Percentiles rank a stretch among this genome's conserved stretches.
phyloP scores from a whole-genome alignment of 2,888 invertebrate genomes.

The Amphiduros pacificus region DNA sequence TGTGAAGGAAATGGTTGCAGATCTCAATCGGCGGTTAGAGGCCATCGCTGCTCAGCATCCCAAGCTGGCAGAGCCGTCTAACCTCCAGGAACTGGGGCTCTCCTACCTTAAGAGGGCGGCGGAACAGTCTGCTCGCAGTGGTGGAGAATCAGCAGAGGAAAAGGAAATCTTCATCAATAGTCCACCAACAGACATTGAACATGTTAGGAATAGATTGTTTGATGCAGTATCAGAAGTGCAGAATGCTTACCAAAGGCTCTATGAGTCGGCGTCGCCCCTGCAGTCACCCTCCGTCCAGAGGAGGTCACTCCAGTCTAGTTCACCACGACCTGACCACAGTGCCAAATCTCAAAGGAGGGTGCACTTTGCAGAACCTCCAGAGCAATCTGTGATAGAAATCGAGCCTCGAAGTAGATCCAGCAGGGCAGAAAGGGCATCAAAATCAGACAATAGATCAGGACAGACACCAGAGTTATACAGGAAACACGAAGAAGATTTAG shows the following conservation, averaged over 20 bases:
- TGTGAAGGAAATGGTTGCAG: slow-evolving; percentile 30
- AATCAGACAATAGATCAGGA: too few species aligned
- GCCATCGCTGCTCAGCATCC: slow-evolving; percentile 26
- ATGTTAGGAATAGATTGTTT: background rate
- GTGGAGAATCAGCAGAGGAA: slow-evolving; percentile 1
- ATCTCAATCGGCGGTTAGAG: slow-evolving; percentile 27
- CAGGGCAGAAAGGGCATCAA: too few species aligned
- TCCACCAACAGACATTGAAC: slow-evolving; percentile 11
- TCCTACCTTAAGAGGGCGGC: slow-evolving; percentile 7
- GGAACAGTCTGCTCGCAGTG: background rate
- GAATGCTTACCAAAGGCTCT: slow-evolving; percentile 5
- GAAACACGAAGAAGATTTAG: too few species aligned
- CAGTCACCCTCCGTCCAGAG: background rate
- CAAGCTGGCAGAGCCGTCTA: slow-evolving; percentile 14
- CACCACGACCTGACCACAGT: background rate
- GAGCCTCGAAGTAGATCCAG: slow-evolving; percentile 17
- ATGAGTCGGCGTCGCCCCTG: slow-evolving; percentile 1
- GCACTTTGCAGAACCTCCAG: slow-evolving; percentile 31
- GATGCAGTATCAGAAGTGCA: background rate
- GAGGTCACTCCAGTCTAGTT: background rate
- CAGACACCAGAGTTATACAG: too few species aligned
- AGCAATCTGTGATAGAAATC: slow-evolving; percentile 32
- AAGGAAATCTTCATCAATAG: slow-evolving; percentile 25
- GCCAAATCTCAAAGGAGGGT: slow-evolving; percentile 14
- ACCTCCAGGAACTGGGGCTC: slow-evolving; percentile 22